Evolutionary conservation across 2,113 vertebrate genomes (phyloP).

Genomic region (Cololabis saira): DNA sequence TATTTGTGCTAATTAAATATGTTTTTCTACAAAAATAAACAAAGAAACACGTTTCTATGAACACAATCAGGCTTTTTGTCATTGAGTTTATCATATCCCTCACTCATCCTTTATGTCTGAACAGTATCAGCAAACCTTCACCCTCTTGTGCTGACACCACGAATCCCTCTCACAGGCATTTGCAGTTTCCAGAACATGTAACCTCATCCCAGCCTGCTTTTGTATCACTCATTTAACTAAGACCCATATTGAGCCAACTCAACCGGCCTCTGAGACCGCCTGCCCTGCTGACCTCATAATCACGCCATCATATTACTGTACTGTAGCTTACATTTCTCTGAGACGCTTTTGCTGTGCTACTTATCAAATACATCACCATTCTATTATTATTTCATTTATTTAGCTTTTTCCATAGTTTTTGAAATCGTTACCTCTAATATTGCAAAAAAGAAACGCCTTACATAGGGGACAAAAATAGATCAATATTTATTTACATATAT

Average conservation of each 20-base stretch:
- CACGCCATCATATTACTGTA: constrained; percentile 18
- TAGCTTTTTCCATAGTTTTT: neutral
- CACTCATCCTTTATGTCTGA: neutral
- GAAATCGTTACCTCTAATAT: no score
- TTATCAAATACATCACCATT: neutral
- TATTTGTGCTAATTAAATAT: neutral
- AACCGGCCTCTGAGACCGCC: constrained; percentile 42
- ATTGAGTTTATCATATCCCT: no score
- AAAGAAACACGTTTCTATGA: neutral
- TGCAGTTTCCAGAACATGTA: constrained; percentile 48
- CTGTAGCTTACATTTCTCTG: constrained; percentile 33
- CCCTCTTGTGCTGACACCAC: constrained; percentile 17
- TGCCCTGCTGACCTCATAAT: constrained; percentile 47
- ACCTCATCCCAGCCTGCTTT: constrained; percentile 49
- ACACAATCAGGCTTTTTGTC: neutral
- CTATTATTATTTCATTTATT: neutral
- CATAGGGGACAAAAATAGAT: no score
- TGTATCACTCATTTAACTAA: constrained; percentile 54
- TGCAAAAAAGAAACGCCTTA: no score
- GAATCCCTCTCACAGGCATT: constrained; percentile 22
- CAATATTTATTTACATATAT: no score
- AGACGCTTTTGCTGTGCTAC: constrained; percentile 33
- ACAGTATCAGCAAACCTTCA: constrained; percentile 30
- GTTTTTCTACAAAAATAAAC: neutral
- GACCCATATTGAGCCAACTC: constrained; percentile 34